A percentile compares a stretch with the other conserved stretches of the same genome.
phyloP scores from a whole-genome alignment of 1,140 invertebrate species.

The Neuroterus valhalla region DNA sequence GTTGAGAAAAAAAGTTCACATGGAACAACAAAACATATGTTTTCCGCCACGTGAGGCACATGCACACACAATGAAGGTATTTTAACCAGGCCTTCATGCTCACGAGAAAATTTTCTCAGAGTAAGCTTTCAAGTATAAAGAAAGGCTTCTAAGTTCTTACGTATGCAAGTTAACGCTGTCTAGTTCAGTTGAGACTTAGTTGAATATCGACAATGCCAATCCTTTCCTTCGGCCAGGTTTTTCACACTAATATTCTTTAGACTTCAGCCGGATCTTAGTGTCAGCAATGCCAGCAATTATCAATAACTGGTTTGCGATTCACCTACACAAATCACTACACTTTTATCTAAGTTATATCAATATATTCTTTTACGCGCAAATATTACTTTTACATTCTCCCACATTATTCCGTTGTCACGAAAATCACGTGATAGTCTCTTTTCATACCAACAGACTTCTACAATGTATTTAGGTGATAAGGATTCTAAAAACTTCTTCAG shows the following conservation, averaged over 20 bases:
- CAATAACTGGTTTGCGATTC: neutral
- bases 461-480: neutral
- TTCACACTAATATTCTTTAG: too few relatives aligned
- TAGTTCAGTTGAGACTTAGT: neutral
- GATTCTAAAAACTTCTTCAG: neutral
- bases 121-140: neutral
- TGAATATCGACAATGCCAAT: neutral
- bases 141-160: constrained; percentile 6
- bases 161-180: neutral
- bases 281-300: neutral
- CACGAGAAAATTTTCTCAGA: neutral
- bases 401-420: neutral
- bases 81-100: neutral
- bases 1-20: neutral
- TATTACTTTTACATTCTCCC: constrained; percentile 7
- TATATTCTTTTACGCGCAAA: neutral
- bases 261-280: too few relatives aligned
- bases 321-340: constrained; percentile 11
- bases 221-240: neutral
- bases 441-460: neutral
- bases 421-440: neutral
- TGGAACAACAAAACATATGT: constrained; percentile 17
- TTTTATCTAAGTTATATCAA: neutral
- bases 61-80: neutral
- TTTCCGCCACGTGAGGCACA: constrained; percentile 7